Percentiles rank a stretch among this genome's conserved stretches.
Conservation (phyloP, 2,113 vertebrate genomes). For the Nematolebias whitei region DNA sequence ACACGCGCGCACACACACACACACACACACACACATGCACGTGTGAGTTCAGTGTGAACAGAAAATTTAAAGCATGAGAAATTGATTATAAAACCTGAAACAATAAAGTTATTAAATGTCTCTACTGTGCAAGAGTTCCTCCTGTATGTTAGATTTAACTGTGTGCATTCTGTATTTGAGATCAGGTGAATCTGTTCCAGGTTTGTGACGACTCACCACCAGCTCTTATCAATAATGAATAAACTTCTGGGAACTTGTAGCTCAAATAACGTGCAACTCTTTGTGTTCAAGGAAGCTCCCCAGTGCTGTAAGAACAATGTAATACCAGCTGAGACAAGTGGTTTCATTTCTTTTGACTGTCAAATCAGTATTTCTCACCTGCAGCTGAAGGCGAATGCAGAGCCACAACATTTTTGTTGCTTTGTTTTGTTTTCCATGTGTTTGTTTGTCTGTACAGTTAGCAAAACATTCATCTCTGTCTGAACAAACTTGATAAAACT, state of each 20-base stretch:
- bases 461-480: too few relatives aligned
- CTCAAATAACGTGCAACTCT: slow-evolving; percentile 33
- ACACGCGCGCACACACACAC: too few relatives aligned
- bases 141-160: background rate
- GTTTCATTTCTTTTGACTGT: too few relatives aligned
- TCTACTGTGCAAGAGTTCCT: background rate
- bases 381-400: too few relatives aligned
- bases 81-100: slow-evolving; percentile 4
- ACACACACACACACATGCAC: too few relatives aligned
- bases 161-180: background rate
- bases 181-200: slow-evolving; percentile 6
- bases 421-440: too few relatives aligned
- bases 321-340: background rate
- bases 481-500: too few relatives aligned
- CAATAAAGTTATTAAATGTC: background rate
- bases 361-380: too few relatives aligned
- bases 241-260: slow-evolving; percentile 31
- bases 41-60: too few relatives aligned
- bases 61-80: background rate
- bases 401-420: too few relatives aligned
- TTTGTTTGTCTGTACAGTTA: too few relatives aligned
- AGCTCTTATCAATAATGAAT: slow-evolving; percentile 54
- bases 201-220: slow-evolving; percentile 3
- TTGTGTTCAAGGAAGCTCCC: slow-evolving; percentile 10
- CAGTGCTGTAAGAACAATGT: slow-evolving; percentile 17